These are phyloP conservation scores for Actinia equina DNA, from an alignment of 64 coral and sea anemone species.

Conservation along the genomic window DNA sequence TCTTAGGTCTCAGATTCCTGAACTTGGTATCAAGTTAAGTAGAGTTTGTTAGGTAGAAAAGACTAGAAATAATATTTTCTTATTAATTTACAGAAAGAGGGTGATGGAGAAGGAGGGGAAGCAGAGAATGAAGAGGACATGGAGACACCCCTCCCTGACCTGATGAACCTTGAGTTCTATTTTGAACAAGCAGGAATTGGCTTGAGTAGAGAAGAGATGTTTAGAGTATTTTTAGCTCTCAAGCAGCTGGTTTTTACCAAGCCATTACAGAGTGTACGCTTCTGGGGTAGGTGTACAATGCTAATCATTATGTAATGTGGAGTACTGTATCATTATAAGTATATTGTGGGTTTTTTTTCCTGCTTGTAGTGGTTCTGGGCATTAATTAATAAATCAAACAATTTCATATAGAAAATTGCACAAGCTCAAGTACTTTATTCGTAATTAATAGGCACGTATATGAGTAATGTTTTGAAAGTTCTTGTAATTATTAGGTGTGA, in stretches of 20 bases:
- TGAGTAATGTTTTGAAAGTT: too few species aligned
- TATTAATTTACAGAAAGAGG: constrained; percentile 62
- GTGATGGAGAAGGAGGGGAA: constrained; percentile 83
- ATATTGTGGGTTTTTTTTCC: too few species aligned
- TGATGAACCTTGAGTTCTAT: constrained; percentile 91
- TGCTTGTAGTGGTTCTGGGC: too few species aligned
- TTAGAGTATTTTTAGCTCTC: constrained; percentile 74
- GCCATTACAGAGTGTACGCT: constrained; percentile 85
- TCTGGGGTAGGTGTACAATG: constrained; percentile 79
- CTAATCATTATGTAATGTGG: too few species aligned
- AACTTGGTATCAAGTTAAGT: too few species aligned
- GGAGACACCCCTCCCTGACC: constrained; percentile 90
- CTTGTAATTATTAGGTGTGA: too few species aligned
- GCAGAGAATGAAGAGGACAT: constrained; percentile 88
- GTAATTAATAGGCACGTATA: too few species aligned
- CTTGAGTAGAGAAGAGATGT: constrained; percentile 93
- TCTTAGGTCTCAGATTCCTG: too few species aligned
- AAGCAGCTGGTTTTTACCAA: constrained; percentile 94
- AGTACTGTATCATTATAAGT: too few species aligned
- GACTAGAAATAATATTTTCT: neutral
- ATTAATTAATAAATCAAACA: too few species aligned
- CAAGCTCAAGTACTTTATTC: too few species aligned
- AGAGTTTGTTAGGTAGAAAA: neutral
- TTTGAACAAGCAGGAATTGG: constrained; percentile 99
- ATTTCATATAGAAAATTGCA: too few species aligned